Percentiles rank a stretch among this genome's conserved stretches.
These are phyloP conservation scores for Diuraphis noxia DNA, from an alignment of 1,140 invertebrate genomes.

Conservation along the genomic window DNA sequence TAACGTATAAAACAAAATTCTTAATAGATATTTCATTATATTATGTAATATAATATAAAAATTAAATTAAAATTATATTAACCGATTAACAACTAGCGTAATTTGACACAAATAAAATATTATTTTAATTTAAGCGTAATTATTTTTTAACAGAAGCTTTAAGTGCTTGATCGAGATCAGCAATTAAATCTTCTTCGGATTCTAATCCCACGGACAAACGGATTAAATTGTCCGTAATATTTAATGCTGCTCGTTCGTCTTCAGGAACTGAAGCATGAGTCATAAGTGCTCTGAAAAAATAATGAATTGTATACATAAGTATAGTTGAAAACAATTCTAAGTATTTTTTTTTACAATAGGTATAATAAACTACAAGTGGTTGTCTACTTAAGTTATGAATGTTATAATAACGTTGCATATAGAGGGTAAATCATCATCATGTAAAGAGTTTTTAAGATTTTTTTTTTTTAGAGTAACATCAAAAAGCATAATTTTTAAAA, in stretches of 20 bases:
- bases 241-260: conserved; percentile 72
- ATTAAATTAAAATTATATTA: neutral
- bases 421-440: no score
- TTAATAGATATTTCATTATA: neutral
- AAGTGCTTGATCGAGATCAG: conserved; percentile 84
- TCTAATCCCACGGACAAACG: conserved; percentile 92
- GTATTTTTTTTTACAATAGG: no score
- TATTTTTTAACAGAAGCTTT: conserved; percentile 57
- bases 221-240: conserved; percentile 85
- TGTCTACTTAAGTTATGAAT: no score
- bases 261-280: conserved; percentile 79
- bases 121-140: neutral
- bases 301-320: neutral
- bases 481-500: no score
- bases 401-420: no score
- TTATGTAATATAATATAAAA: neutral
- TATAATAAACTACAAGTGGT: no score
- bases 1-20: neutral
- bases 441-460: no score
- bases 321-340: no score
- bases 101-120: conserved; percentile 15
- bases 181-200: conserved; percentile 80
- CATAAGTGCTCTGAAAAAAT: conserved; percentile 69
- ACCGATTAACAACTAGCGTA: neutral
- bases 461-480: no score